These are phyloP conservation scores for Rhyzopertha dominica DNA, from an alignment of 1,140 invertebrate genomes.

Conservation along the genomic window DNA sequence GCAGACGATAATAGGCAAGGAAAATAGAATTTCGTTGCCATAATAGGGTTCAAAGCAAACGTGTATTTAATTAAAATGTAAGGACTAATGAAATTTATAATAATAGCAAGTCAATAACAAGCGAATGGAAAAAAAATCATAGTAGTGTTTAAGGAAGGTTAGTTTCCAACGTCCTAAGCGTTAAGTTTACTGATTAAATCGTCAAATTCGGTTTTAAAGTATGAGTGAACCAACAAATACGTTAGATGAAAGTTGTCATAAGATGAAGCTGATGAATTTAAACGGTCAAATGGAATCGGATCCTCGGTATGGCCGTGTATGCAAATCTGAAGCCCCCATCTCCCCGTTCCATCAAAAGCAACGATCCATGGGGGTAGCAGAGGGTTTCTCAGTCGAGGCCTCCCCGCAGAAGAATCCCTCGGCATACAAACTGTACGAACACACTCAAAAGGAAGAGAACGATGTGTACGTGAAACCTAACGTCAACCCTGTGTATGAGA, in stretches of 20 bases:
- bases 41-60: no score
- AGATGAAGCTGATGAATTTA: constrained; percentile 34
- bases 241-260: constrained; percentile 19
- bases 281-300: constrained; percentile 20
- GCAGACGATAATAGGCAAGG: no score
- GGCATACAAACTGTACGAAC: constrained; percentile 60
- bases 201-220: no score
- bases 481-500: constrained; percentile 70
- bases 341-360: constrained; percentile 33
- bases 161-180: no score
- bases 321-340: constrained; percentile 21
- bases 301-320: constrained; percentile 34
- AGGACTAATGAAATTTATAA: no score
- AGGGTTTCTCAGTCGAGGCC: constrained; percentile 50
- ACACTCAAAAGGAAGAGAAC: constrained; percentile 33
- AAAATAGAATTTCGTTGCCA: no score
- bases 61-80: no score
- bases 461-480: constrained; percentile 45
- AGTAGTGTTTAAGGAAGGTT: no score
- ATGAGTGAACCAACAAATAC: no score
- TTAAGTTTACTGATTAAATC: no score
- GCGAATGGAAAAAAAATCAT: no score
- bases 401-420: constrained; percentile 27
- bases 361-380: constrained; percentile 48
- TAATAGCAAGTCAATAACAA: no score